These are phyloP conservation scores for Rhinoderma darwinii DNA, from an alignment of 2,113 vertebrate species.

Conservation along the genomic window DNA sequence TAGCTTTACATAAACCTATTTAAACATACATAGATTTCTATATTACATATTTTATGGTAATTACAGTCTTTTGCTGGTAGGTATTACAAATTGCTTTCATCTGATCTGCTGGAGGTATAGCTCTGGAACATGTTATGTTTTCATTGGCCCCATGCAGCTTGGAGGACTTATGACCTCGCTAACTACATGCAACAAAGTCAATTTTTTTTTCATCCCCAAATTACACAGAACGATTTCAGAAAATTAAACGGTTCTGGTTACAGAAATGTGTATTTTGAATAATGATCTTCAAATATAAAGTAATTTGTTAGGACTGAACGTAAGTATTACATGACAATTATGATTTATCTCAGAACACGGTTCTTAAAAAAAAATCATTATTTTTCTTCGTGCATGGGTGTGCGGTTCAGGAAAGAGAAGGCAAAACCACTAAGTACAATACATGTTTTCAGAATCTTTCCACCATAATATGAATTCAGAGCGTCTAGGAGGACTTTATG, in stretches of 20 bases:
- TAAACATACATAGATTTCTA: neutral
- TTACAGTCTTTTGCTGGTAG: conserved; percentile 17
- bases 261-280: conserved; percentile 38
- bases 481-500: neutral
- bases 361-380: conserved; percentile 15
- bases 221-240: conserved; percentile 13
- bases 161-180: conserved; percentile 31
- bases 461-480: neutral
- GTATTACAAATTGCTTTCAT: conserved; percentile 37
- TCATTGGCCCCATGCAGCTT: conserved; percentile 22
- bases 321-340: conserved; percentile 45
- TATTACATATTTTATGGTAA: conserved; percentile 22
- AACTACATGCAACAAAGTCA: conserved; percentile 26
- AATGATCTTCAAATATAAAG: conserved; percentile 31
- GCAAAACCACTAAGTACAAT: neutral
- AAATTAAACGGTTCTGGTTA: conserved; percentile 34
- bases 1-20: neutral
- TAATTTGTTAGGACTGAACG: conserved; percentile 45
- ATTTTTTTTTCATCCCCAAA: conserved; percentile 27
- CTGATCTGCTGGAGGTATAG: conserved; percentile 40
- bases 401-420: neutral
- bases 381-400: neutral
- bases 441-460: neutral
- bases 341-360: conserved; percentile 24
- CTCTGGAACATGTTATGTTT: conserved; percentile 34